Conservation (phyloP, 2,113 vertebrate genomes). For the Hystrix brachyura region DNA sequence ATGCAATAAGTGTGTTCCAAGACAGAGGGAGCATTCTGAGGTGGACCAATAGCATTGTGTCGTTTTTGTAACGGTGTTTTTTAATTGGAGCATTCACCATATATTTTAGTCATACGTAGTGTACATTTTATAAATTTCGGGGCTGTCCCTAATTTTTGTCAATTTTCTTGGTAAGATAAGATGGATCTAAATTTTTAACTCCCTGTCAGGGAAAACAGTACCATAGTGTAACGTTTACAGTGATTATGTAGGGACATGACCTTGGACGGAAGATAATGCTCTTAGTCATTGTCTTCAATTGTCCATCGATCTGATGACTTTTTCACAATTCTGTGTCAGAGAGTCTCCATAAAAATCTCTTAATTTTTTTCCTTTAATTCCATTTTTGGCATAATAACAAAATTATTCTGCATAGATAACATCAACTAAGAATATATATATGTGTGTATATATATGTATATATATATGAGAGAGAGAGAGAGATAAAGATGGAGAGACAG, state of each 20-base stretch:
- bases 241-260: slow-evolving; percentile 17
- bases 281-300: slow-evolving; percentile 8
- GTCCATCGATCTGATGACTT: not conserved
- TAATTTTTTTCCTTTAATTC: slow-evolving; percentile 36
- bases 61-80: no score
- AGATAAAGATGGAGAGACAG: no score
- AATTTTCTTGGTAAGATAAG: slow-evolving; percentile 37
- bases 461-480: no score
- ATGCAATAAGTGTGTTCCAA: no score
- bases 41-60: no score
- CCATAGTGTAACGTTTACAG: not conserved
- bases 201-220: not conserved
- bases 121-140: not conserved
- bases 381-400: not conserved
- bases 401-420: not conserved
- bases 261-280: not conserved
- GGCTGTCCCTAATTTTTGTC: not conserved
- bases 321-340: slow-evolving; percentile 21
- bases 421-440: not conserved
- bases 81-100: no score
- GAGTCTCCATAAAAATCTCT: slow-evolving; percentile 67
- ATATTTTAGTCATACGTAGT: no score
- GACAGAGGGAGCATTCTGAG: no score
- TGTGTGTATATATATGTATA: not conserved
- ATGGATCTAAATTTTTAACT: not conserved